A percentile compares a stretch with the other conserved stretches of the same genome.
Evolutionary conservation across 2,113 vertebrate species (phyloP).

Genomic region (Siniperca chuatsi): DNA sequence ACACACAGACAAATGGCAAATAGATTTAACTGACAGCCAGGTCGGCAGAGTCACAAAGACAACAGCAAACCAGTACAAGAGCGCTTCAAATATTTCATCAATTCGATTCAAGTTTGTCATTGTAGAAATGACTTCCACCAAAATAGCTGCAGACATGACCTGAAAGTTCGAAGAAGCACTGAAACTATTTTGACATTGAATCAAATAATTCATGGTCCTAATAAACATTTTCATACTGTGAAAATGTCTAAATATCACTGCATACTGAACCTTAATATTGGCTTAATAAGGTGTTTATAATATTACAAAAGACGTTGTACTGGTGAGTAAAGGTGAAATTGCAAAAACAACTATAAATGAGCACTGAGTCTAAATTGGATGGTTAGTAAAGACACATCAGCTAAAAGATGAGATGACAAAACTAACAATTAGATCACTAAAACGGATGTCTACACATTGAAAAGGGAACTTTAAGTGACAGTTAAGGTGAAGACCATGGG

Average conservation of each 20-base stretch:
- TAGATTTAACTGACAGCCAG: slow-evolving; percentile 56
- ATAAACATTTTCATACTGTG: background rate
- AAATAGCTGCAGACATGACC: background rate
- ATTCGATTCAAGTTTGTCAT: slow-evolving; percentile 21
- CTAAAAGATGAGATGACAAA: slow-evolving; percentile 20
- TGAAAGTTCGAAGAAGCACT: background rate
- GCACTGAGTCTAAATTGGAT: slow-evolving; percentile 1
- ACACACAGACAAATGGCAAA: slow-evolving; percentile 59
- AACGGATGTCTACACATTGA: slow-evolving; percentile 8
- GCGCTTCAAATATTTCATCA: slow-evolving; percentile 23
- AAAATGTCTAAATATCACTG: background rate
- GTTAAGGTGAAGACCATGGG: slow-evolving; percentile 5
- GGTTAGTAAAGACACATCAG: slow-evolving; percentile 28
- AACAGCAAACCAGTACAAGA: slow-evolving; percentile 21
- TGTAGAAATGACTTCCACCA: slow-evolving; percentile 11
- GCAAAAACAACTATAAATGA: slow-evolving; percentile 12
- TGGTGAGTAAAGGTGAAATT: slow-evolving; percentile 17
- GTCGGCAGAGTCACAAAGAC: slow-evolving; percentile 44
- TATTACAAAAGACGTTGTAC: background rate
- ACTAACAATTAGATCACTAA: background rate
- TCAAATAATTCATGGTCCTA: slow-evolving; percentile 11
- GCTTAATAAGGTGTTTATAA: background rate
- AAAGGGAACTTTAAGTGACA: background rate
- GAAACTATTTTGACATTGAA: background rate
- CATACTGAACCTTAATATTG: background rate